Conservation (phyloP, 2,888 invertebrate species). For the Pocota personata region DNA sequence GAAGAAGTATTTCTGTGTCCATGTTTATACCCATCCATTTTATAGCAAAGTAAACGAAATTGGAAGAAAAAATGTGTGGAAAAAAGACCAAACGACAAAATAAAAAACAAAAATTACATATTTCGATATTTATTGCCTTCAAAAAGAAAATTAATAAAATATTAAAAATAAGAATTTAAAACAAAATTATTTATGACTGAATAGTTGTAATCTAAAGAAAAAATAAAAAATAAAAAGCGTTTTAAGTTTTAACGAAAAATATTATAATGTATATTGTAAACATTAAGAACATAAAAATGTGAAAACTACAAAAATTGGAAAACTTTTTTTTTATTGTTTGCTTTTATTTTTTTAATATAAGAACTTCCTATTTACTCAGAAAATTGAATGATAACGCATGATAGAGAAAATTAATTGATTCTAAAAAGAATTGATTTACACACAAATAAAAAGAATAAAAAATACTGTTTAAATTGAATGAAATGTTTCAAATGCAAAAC, state of each 20-base stretch:
- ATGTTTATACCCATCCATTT: conserved; percentile 54
- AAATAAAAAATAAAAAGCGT: not conserved
- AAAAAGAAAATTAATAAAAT: conserved; percentile 3
- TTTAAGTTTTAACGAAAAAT: conserved; percentile 23
- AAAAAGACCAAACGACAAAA: conserved; percentile 36
- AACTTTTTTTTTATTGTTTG: conserved; percentile 4
- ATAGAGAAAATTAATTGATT: too few species aligned
- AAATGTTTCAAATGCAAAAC: too few species aligned
- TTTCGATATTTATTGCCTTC: conserved; percentile 48
- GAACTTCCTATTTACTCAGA: too few species aligned
- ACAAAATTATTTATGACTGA: conserved; percentile 63
- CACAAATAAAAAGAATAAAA: too few species aligned
- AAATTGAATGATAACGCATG: too few species aligned
- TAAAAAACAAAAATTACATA: conserved; percentile 23
- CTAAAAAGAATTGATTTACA: not conserved
- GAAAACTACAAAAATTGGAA: conserved; percentile 9
- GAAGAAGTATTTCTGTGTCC: conserved; percentile 34
- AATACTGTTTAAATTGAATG: too few species aligned
- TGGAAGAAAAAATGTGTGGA: not conserved
- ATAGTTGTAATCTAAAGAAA: conserved; percentile 39
- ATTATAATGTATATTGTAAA: conserved; percentile 8
- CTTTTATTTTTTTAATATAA: not conserved
- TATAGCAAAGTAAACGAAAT: conserved; percentile 16
- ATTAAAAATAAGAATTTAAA: conserved; percentile 11
- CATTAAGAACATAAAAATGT: not conserved